Evolutionary conservation across 2,888 invertebrate genomes (phyloP).

Genomic region (Noctua fimbriata): DNA sequence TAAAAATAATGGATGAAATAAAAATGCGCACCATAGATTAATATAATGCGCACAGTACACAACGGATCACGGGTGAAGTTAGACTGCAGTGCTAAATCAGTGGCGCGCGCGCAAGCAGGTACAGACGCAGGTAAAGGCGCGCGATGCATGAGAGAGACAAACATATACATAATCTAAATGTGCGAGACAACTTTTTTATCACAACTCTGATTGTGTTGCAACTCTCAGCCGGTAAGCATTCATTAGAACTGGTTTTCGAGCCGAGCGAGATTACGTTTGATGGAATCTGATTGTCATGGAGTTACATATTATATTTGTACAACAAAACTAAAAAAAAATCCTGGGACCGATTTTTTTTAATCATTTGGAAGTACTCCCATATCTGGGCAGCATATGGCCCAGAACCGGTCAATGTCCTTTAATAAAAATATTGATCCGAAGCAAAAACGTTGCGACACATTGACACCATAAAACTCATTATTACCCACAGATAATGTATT

Average conservation of each 20-base stretch:
- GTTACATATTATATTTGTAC: not conserved
- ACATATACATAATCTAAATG: not conserved
- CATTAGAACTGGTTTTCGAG: not conserved
- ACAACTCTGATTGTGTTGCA: constrained; percentile 11
- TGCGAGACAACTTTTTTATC: not conserved
- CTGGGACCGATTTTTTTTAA: too few species aligned
- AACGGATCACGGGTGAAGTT: constrained; percentile 3
- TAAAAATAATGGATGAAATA: constrained; percentile 7
- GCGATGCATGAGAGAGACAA: not conserved
- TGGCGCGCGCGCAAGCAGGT: constrained; percentile 6
- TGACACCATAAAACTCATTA: too few species aligned
- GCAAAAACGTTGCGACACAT: too few species aligned
- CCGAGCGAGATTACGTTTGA: too few species aligned
- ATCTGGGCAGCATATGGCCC: too few species aligned
- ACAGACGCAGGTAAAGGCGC: not conserved
- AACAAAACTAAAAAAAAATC: too few species aligned
- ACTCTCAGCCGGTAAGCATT: constrained; percentile 6
- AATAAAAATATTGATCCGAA: too few species aligned
- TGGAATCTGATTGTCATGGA: too few species aligned
- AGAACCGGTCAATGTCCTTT: too few species aligned
- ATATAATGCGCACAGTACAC: constrained; percentile 3
- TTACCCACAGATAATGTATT: not conserved
- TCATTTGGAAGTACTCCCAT: too few species aligned
- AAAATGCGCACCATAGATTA: constrained; percentile 7
- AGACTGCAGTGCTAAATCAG: constrained; percentile 1